These are phyloP conservation scores for Capreolus pygargus DNA, from an alignment of 2,113 vertebrate species.

Conservation along the genomic window DNA sequence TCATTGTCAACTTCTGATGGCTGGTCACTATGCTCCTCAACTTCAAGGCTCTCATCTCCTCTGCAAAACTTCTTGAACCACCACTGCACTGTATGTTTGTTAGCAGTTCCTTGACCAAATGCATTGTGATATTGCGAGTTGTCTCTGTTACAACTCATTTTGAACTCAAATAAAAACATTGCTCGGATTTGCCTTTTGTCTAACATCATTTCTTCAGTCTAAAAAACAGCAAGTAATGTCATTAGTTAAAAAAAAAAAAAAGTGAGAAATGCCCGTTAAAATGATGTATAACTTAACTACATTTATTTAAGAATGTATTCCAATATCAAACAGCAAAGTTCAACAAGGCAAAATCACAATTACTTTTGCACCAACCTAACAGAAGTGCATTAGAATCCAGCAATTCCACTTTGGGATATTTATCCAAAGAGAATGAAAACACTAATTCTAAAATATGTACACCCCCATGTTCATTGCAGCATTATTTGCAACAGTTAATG, in stretches of 20 bases:
- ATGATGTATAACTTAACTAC: background rate
- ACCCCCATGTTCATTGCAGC: background rate
- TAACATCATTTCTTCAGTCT: background rate
- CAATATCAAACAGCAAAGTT: background rate
- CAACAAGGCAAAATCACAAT: background rate
- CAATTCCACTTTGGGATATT: background rate
- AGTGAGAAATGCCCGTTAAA: background rate
- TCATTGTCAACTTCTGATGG: background rate
- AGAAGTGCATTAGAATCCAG: background rate
- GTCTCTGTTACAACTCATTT: background rate
- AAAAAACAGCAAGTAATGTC: background rate
- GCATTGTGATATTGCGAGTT: background rate
- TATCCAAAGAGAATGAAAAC: background rate
- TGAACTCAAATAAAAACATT: background rate
- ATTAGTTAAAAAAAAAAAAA: background rate
- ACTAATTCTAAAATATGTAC: background rate
- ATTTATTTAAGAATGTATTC: background rate
- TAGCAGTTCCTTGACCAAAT: background rate
- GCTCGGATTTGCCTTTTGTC: background rate
- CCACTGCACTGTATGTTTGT: background rate
- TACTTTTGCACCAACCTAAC: background rate
- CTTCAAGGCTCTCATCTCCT: background rate
- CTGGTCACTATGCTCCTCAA: background rate
- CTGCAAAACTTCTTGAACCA: background rate
- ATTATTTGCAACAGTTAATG: background rate